Base-by-base conservation (phyloP, 35 echinoderm and acorn worm species). In the Diadema setosum region DNA sequence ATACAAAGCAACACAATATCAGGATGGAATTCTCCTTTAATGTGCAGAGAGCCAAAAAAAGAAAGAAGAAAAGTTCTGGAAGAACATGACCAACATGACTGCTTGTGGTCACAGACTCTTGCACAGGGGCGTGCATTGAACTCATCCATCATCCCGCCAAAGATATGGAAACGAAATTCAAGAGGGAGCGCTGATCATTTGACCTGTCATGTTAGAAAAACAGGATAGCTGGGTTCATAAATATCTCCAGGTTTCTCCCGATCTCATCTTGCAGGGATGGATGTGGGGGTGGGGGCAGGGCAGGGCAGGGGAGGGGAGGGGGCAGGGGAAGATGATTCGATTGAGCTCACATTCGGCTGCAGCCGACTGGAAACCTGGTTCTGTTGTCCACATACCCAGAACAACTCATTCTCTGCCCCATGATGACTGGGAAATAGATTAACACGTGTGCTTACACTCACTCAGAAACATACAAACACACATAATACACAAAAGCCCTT, bases 101-200 rank as follows among this genome's bases (percentile, higher is more conserved):
- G n/a, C n/a, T n/a, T n/a, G 57, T 34, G 26, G 63, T 67, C 63
- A 67, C 37, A 18, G 21, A 67, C 63, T 34, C 30, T 34, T 33
- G 37, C 37, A 29, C 5, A 67, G 30, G 37, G 8, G 25, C 27
- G 7, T 26, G 8, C 40, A 39, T 34, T 23, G 33, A 78, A 18
- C 37, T 78, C 73, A 41, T 78, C 25, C 25, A 78, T 78, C 73
- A 78, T 35, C 8, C 4, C 31, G 67, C 12, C 23, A 4, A 42
- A 78, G 9, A 78, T 39, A 78, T 44, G 73, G 73, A 44, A 44
- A 78, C 9, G 40, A 78, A 78, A 78, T 78, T 78, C 73, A 78
- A 21, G 1, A 17, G 40, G 40, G 73, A 78, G 18, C 15, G 35
- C 7, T 9, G 40, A 78, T 78, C 40, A 33, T 3, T 20, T 44